Conservation (phyloP, 2,113 vertebrate genomes). For the Silurus asotus region DNA sequence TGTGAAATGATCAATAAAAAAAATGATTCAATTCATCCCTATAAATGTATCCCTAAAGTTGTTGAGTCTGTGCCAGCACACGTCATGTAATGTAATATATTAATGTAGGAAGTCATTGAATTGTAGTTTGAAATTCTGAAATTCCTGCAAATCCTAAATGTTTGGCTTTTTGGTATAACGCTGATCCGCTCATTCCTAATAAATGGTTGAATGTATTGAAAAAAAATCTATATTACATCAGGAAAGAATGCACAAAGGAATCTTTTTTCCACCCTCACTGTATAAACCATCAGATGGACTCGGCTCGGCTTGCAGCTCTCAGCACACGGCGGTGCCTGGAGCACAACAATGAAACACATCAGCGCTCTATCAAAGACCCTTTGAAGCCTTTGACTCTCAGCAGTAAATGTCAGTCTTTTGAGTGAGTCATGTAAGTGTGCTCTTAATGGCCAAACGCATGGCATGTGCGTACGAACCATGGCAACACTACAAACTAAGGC, state of each 20-base stretch:
- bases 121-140: background rate
- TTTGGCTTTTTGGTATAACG: background rate
- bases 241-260: background rate
- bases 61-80: background rate
- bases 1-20: too few relatives aligned
- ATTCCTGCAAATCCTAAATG: background rate
- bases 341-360: constrained; percentile 50
- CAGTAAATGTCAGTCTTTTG: constrained; percentile 50
- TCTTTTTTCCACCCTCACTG: background rate
- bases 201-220: background rate
- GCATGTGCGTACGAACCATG: constrained; percentile 4
- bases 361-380: constrained; percentile 47
- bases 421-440: constrained; percentile 47
- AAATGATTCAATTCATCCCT: too few relatives aligned
- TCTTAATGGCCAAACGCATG: constrained; percentile 39
- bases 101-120: background rate
- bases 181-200: background rate
- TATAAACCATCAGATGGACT: constrained; percentile 41
- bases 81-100: background rate
- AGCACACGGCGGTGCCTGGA: constrained; percentile 34
- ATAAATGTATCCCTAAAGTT: background rate
- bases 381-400: constrained; percentile 45
- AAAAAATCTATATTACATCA: background rate
- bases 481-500: background rate
- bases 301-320: constrained; percentile 15